phyloP scores from a whole-genome alignment of 2,113 vertebrate genomes.

The Balaenoptera acutorostrata region DNA sequence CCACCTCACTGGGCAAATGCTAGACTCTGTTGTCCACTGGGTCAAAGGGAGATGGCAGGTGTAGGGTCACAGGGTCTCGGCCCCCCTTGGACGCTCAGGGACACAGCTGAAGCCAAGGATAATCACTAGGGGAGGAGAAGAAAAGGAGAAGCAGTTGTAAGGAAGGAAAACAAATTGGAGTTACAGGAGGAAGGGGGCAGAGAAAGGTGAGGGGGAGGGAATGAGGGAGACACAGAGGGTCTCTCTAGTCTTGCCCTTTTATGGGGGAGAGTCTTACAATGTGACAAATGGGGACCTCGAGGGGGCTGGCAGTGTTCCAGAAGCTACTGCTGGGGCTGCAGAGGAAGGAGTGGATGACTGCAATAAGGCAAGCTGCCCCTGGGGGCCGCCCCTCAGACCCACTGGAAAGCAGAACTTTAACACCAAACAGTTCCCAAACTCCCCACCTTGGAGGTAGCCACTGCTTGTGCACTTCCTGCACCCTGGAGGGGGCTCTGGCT shows the following conservation, averaged over 20 bases:
- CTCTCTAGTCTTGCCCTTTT: background rate
- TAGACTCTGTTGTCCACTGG: background rate
- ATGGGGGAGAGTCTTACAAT: too few species aligned
- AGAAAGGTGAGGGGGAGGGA: background rate
- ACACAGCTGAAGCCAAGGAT: background rate
- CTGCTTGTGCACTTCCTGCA: background rate
- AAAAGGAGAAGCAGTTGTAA: background rate
- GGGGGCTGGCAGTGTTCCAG: background rate
- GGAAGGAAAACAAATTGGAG: background rate
- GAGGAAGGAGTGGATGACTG: background rate
- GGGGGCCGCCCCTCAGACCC: background rate
- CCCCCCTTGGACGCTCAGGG: accelerated
- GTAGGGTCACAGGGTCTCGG: background rate
- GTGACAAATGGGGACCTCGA: background rate
- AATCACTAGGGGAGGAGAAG: background rate
- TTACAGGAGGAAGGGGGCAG: background rate
- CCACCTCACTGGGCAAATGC: background rate
- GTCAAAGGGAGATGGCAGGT: background rate
- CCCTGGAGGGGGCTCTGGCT: background rate
- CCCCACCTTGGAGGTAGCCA: background rate
- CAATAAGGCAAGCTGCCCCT: background rate
- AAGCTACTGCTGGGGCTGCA: background rate
- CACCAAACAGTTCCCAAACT: background rate
- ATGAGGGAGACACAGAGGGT: background rate
- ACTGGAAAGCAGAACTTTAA: background rate